phyloP scores from a whole-genome alignment of 2,113 vertebrate genomes.

The Dasyprocta punctata region DNA sequence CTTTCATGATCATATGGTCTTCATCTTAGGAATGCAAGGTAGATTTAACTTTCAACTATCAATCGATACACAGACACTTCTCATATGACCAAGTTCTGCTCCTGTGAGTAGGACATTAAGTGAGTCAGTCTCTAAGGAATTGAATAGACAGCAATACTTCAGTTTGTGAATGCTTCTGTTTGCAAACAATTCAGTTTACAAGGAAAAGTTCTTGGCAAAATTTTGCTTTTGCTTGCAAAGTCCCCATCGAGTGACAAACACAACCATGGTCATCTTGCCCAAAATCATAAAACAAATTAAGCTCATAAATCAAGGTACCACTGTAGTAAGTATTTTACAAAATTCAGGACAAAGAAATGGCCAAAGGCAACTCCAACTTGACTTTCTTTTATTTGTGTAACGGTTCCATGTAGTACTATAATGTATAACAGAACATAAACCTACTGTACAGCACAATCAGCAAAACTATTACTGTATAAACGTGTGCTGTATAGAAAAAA shows the following conservation, averaged over 20 bases:
- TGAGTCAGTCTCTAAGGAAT: background rate
- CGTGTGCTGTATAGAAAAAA: background rate
- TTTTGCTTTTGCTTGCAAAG: background rate
- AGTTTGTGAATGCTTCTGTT: background rate
- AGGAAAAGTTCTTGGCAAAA: background rate
- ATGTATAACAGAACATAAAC: background rate
- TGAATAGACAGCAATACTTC: background rate
- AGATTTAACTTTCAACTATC: constrained; percentile 2
- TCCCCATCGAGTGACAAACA: background rate
- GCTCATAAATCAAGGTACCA: background rate
- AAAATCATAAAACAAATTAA: background rate
- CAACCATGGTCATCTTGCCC: background rate
- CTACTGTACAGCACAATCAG: background rate
- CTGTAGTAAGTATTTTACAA: background rate
- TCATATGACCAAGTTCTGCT: background rate
- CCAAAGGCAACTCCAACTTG: background rate
- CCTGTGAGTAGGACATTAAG: background rate
- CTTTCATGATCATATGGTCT: background rate
- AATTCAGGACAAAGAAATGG: background rate
- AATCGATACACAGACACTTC: background rate
- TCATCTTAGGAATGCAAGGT: background rate
- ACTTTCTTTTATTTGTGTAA: background rate
- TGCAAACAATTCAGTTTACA: background rate
- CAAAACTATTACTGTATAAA: background rate
- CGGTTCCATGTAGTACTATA: background rate